Base-by-base conservation (phyloP, 2,888 invertebrate genomes). In the Lucinisca nassula region DNA sequence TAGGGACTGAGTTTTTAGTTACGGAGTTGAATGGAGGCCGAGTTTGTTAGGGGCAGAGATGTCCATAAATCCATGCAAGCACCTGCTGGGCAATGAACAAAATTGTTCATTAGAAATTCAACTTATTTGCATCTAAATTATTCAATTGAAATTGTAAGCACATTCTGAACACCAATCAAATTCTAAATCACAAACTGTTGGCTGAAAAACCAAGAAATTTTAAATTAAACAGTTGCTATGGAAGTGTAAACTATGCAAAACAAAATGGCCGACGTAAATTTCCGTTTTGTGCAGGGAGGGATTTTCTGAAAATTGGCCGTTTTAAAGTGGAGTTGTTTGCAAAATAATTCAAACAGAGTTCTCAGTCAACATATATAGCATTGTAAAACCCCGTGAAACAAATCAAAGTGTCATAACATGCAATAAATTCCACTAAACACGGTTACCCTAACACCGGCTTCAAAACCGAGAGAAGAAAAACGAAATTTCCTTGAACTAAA, bases 171-270 rank as follows among this genome's bases (percentile, higher is more conserved):
- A n/a, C 45, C 45, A 8, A 45, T 45, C 14, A 14, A 8, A 8
- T 14, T 45, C 10, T 45, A 45, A 12, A 12, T 14, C 14, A 45
- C 14, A 12, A 8, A 51, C 14, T 21, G n/a, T 3, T 17, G 51
- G n/a, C 3, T 51, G 3, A 21, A 21, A 10, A 51, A 51, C n/a
- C 21, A 51, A 51, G 6, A 27, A 61, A 61, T 61, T 24, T 27
- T 6, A 14, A 30, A 30, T 61, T 27, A 61, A 61, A 30, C 61
- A 21, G 67, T 67, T 67, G 67, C 67, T 35, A 67, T 67, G 67
- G 67, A 35, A 30, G 67, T 67, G 67, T 67, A 67, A 67, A 67
- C 67, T 35, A 67, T 61, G 32, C 32, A 55, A 55, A 55, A 55
- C 24, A 58, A 58, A 27, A 58, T 58, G 58, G 58, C 58, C 27